Percentiles rank a stretch among this genome's conserved stretches.
Conservation (phyloP, 1,140 invertebrate species). For the Acyrthosiphon pisum region DNA sequence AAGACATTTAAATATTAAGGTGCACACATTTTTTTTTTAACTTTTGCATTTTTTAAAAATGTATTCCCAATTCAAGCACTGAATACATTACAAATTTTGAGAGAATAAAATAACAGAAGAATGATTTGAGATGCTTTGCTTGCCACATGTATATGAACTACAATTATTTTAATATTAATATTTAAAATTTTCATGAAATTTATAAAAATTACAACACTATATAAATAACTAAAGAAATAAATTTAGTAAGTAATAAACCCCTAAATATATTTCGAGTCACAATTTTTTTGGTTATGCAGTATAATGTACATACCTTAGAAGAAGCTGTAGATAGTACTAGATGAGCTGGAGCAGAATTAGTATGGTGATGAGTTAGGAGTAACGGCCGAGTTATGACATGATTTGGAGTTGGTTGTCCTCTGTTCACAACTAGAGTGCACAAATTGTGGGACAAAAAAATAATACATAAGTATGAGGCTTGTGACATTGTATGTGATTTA, state of each 20-base stretch:
- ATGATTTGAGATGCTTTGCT: neutral
- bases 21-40: too few species aligned
- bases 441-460: neutral
- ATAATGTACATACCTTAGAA: slow-evolving; percentile 44
- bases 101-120: neutral
- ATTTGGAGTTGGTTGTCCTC: slow-evolving; percentile 52
- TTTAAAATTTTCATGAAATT: neutral
- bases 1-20: too few species aligned
- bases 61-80: too few species aligned
- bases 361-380: slow-evolving; percentile 50
- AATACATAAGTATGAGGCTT: neutral
- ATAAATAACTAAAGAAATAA: too few species aligned
- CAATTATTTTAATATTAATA: too few species aligned
- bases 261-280: neutral
- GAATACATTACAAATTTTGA: neutral
- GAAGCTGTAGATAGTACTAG: slow-evolving; percentile 55
- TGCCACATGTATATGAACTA: neutral
- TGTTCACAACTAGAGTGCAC: slow-evolving; percentile 44
- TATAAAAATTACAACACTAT: neutral
- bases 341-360: slow-evolving; percentile 55
- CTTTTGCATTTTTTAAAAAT: too few species aligned
- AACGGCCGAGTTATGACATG: slow-evolving; percentile 51
- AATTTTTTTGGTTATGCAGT: neutral
- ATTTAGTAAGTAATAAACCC: too few species aligned
- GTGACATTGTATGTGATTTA: neutral